These are phyloP conservation scores for Drosophila buzzatii DNA, from an alignment of 2,888 invertebrate species.

Conservation along the genomic window DNA sequence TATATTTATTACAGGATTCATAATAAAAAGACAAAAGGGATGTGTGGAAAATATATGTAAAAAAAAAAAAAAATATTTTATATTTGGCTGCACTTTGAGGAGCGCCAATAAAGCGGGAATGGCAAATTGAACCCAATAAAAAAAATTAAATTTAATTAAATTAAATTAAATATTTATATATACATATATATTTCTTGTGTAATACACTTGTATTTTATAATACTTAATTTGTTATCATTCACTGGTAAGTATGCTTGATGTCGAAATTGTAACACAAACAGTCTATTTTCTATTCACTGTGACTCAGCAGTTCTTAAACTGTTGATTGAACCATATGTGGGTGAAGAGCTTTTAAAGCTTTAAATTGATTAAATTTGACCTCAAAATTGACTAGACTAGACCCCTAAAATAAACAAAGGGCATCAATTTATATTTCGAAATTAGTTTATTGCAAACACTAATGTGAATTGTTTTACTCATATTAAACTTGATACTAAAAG, in stretches of 20 bases:
- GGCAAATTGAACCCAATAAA: not conserved
- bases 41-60: no score
- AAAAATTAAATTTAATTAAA: no score
- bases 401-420: not conserved
- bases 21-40: no score
- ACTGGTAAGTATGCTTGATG: not conserved
- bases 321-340: not conserved
- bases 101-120: not conserved
- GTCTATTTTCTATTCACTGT: not conserved
- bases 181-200: no score
- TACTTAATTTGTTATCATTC: not conserved
- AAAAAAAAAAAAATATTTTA: no score
- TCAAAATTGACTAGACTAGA: not conserved
- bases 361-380: not conserved
- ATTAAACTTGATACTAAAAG: no score
- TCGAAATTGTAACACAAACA: not conserved
- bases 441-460: no score
- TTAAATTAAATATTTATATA: no score
- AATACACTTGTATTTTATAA: not conserved
- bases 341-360: not conserved
- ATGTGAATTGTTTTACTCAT: no score
- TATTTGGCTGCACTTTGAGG: slow-evolving; percentile 7
- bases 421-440: no score
- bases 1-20: no score
- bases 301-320: not conserved